Base-by-base conservation (phyloP, 2,888 invertebrate species). In the Slavum lentiscoides region DNA sequence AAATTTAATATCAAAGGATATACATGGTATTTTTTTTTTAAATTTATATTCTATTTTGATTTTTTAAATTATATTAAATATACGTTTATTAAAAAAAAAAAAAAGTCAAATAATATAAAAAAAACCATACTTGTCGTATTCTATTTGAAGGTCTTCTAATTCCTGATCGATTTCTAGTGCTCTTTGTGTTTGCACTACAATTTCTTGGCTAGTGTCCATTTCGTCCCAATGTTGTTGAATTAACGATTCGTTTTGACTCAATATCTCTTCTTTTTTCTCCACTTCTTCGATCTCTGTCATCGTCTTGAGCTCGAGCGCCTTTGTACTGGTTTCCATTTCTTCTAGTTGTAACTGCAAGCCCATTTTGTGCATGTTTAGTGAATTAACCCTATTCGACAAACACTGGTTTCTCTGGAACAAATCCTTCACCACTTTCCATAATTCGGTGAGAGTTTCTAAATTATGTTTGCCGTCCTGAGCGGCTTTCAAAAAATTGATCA, bases 141-240 rank as follows among this genome's bases (percentile, higher is more conserved):
- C 64, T 11, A 70, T 69, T 62, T 80, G 77, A 55, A 80, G 64
- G 19, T 80, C 62, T 55, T 80, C 64, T 30, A 80, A 39, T 62
- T 80, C 62, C 23, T 80, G 77, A 49, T 70, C 53, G 8, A 80
- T 80, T 13, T 64, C 77, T 64, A 70, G 70, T 15, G 69, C 70
- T n/a, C 37, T 61, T 13, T 80, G 53, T 4, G 62, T 80, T 39
- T 80, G 59, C 13, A 55, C 19, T 6, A 80, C 77, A 55, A 80
- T 70, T 37, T 80, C 62, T 64, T 62, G 61, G 19, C 77, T 80
- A 15, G 70, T 80, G 23, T 80, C 53, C 62, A 80, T 53, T 68
- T 64, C 70, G 23, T 80, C 70, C 77, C 77, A 80, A 55, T 70
- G 62, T 23, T 80, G 77, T 80, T 72, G 69, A 23, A 80, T 80